Evolutionary conservation across 2,888 invertebrate species (phyloP), one percentile per base, ranked within the genome.

Genomic region (Tipula lateralis): DNA sequence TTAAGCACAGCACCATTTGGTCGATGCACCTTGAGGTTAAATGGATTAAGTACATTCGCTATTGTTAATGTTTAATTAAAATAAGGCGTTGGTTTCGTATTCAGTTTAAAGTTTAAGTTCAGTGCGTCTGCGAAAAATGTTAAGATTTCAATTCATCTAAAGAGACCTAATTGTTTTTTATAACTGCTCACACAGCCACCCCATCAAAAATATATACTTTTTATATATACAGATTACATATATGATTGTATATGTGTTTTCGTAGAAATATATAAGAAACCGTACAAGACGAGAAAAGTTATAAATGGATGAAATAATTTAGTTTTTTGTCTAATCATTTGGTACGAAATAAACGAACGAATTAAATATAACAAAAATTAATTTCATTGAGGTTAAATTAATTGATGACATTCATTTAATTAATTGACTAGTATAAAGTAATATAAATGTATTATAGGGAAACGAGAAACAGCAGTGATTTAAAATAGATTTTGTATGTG

Each of bases 401-500:
- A 50, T 50, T 50, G 44, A 50, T 50, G 44, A 50, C 44, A 50
- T 50, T 50, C 44, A 50, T 50, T 50, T 50, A 50, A 50, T 50
- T 50, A 50, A 50, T 50, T 50, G 44, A 50, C 44, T 50, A 36
- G 44, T 50, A 16, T 50, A 36, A 7, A 32, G 32, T 6, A 50
- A 50, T 50, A 5, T 50, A 50, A 50, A 16, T 6, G 16, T 16
- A 16, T 16, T 16, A n/a, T n/a, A 50, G 6, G 44, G 7, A 50
- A 50, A 39, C 2, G 39, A 39, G 39, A 0, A 39, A 13, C 13
- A 39, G 39, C 44, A 16, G 16, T 16, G 44, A 50, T 50, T 50
- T 16, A 5, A 16, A 50, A 7, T 50, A 7, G 44, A 50, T 50
- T 50, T 50, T 50, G 34, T 34, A 34, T 34, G 4, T 16, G 44